A percentile compares a stretch with the other conserved stretches of the same genome.
These are phyloP conservation scores for Leptogaster cylindrica DNA, from an alignment of 2,888 invertebrate species.

Conservation along the genomic window DNA sequence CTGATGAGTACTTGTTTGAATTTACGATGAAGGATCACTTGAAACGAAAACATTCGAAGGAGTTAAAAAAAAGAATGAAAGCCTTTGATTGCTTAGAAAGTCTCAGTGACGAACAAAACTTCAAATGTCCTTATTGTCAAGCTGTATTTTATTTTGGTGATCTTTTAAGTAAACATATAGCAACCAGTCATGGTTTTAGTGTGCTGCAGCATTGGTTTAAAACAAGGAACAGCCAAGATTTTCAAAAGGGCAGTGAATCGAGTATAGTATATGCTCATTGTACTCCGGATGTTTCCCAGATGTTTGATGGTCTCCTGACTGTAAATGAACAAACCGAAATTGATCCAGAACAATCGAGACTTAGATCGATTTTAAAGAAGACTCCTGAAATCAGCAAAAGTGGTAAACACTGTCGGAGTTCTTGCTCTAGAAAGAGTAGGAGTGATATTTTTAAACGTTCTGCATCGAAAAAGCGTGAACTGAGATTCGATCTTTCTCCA, in stretches of 20 bases:
- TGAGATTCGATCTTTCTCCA: slow-evolving; percentile 48
- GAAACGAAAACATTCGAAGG: slow-evolving; percentile 45
- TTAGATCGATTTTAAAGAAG: slow-evolving; percentile 48
- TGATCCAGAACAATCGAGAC: slow-evolving; percentile 16
- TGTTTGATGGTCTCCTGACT: slow-evolving; percentile 46
- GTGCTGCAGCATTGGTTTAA: slow-evolving; percentile 45
- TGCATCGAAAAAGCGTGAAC: slow-evolving; percentile 44
- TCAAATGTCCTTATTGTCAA: slow-evolving; percentile 46
- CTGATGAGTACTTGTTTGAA: slow-evolving; percentile 49
- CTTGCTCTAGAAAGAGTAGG: slow-evolving; percentile 45
- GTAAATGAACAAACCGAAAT: background rate
- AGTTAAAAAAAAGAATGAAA: slow-evolving; percentile 1
- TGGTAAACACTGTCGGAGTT: slow-evolving; percentile 44
- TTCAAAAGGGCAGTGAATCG: no score
- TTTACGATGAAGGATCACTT: slow-evolving; percentile 49
- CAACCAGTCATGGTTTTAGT: slow-evolving; percentile 45
- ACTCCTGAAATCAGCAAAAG: slow-evolving; percentile 40
- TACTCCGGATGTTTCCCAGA: slow-evolving; percentile 48
- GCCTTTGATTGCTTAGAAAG: background rate
- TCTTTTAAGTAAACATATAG: slow-evolving; percentile 48
- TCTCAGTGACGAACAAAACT: slow-evolving; percentile 4
- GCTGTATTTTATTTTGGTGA: slow-evolving; percentile 45
- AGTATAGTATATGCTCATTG: slow-evolving; percentile 44
- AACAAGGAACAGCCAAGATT: slow-evolving; percentile 40
- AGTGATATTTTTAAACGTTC: slow-evolving; percentile 43